These are phyloP conservation scores for Dryobates pubescens DNA, from an alignment of 2,797 vertebrate species.

Conservation along the genomic window DNA sequence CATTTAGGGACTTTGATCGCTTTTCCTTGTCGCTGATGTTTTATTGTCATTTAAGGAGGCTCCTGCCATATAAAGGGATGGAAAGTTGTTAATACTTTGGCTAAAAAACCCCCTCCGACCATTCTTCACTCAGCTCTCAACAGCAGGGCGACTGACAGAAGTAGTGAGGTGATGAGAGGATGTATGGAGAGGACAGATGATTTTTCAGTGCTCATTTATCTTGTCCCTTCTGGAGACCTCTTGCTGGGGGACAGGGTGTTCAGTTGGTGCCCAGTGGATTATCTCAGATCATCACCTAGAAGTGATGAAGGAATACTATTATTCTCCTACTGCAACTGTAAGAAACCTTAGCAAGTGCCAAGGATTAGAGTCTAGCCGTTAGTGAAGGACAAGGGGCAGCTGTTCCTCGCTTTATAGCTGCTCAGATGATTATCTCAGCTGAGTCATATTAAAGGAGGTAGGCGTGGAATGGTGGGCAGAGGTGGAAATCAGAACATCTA, in stretches of 20 bases:
- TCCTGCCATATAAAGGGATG: constrained; percentile 3
- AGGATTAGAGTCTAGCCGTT: neutral
- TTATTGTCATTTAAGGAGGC: constrained; percentile 45
- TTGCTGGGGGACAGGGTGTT: neutral
- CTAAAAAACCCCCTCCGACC: neutral
- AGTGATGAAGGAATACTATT: neutral
- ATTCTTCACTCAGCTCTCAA: neutral
- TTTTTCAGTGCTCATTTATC: constrained; percentile 10
- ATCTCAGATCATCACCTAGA: constrained; percentile 2
- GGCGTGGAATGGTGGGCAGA: neutral
- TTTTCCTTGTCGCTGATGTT: neutral
- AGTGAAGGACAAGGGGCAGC: constrained; percentile 6
- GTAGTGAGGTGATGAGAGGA: constrained; percentile 8
- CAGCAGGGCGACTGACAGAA: neutral
- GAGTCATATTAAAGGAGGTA: constrained; percentile 3
- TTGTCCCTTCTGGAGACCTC: neutral
- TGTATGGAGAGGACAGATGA: neutral
- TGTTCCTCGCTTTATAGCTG: constrained; percentile 17
- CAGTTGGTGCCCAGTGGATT: neutral
- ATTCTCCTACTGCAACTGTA: neutral
- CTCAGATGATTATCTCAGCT: neutral
- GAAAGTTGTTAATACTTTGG: constrained; percentile 36
- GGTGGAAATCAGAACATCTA: constrained; percentile 28
- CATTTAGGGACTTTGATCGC: constrained; percentile 35
- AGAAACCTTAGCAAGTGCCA: neutral